Evolutionary conservation across 2,113 vertebrate species (phyloP).

Genomic region (Cinclus mexicanus): DNA sequence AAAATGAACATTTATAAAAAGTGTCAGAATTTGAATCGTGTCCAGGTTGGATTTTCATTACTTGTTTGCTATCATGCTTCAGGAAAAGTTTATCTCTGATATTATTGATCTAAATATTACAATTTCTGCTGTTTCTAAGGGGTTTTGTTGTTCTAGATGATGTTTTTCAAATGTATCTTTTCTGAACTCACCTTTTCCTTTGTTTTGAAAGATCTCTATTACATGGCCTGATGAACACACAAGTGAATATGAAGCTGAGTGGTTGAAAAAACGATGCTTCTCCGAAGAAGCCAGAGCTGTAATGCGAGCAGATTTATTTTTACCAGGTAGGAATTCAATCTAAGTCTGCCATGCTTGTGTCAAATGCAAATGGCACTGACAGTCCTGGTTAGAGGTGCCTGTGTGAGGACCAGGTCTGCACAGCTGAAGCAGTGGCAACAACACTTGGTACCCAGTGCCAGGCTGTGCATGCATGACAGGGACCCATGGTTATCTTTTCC

Average conservation of each 20-base stretch:
- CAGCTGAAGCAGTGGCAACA: not conserved
- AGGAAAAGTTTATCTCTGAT: not conserved
- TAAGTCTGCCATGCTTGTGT: not conserved
- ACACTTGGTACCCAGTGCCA: not conserved
- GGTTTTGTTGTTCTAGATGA: not conserved
- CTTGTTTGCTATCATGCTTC: not conserved
- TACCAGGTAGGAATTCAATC: conserved; percentile 79
- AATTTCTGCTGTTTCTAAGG: not conserved
- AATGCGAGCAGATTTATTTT: conserved; percentile 83
- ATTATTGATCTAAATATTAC: not conserved
- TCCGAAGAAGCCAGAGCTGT: conserved; percentile 82
- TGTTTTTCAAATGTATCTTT: not conserved
- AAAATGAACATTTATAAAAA: not conserved
- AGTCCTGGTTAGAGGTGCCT: not conserved
- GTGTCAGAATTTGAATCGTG: not conserved
- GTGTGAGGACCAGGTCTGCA: not conserved
- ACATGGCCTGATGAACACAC: conserved; percentile 88
- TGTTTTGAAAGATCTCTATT: conserved; percentile 79
- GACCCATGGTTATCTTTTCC: rapidly evolving
- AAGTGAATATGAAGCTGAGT: conserved; percentile 87
- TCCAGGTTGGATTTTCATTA: not conserved
- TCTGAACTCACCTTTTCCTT: not conserved
- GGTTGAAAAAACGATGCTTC: conserved; percentile 92
- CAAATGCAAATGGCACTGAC: not conserved
- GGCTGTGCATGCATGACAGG: not conserved